A percentile compares a stretch with the other conserved stretches of the same genome.
These are phyloP conservation scores for Lepeophtheirus nordmannii DNA, from an alignment of 2,888 invertebrate genomes.

Conservation along the genomic window DNA sequence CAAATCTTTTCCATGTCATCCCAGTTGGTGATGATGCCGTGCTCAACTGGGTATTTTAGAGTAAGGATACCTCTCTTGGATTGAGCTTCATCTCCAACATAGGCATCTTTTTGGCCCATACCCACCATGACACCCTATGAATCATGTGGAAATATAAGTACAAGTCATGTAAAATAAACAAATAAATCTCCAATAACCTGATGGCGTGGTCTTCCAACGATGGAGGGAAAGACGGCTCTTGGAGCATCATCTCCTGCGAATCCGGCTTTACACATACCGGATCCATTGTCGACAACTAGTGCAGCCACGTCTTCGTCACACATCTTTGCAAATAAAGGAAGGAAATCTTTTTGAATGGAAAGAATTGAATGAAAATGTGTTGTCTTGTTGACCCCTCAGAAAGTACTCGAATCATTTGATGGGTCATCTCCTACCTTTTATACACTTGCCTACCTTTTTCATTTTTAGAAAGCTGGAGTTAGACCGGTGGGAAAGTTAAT, in stretches of 20 bases:
- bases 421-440: no score
- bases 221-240: conserved; percentile 72
- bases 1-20: conserved; percentile 98
- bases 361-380: no score
- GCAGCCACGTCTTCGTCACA: conserved; percentile 58
- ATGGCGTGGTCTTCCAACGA: conserved; percentile 56
- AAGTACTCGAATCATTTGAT: no score
- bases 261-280: conserved; percentile 83
- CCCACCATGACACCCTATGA: conserved; percentile 62
- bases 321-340: conserved; percentile 34
- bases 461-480: no score
- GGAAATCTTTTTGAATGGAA: no score
- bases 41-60: conserved; percentile 55
- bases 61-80: conserved; percentile 49
- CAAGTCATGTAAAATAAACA: no score
- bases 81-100: conserved; percentile 91
- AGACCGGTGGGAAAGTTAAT: no score
- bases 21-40: conserved; percentile 95
- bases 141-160: no score
- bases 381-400: no score
- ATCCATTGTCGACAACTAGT: conserved; percentile 67
- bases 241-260: conserved; percentile 80
- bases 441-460: no score
- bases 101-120: conserved; percentile 89
- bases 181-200: background rate